Conservation (phyloP, 64 coral and sea anemone species). For the Platygyra sinensis region DNA sequence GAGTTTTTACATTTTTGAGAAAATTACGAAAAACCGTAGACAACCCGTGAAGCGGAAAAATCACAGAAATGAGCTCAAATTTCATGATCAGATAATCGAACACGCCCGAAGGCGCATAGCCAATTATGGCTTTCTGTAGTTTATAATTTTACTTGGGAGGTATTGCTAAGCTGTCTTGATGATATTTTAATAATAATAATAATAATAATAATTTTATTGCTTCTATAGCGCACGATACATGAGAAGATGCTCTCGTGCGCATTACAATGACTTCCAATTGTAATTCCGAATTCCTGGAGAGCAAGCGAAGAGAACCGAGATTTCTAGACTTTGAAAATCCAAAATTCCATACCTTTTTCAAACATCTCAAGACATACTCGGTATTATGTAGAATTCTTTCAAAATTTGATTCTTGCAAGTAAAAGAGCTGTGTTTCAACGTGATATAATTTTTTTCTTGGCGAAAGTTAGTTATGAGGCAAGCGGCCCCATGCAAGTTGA, state of each 20-base stretch:
- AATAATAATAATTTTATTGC: too few species aligned
- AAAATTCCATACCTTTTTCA: slow-evolving; percentile 45
- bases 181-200: too few species aligned
- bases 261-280: too few species aligned
- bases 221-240: too few species aligned
- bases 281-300: slow-evolving; percentile 28
- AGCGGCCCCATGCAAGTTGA: slow-evolving; percentile 28
- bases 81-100: slow-evolving; percentile 40
- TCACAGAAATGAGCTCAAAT: slow-evolving; percentile 50
- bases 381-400: slow-evolving; percentile 50
- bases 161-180: slow-evolving; percentile 38
- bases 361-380: slow-evolving; percentile 49
- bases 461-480: slow-evolving; percentile 33
- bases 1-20: slow-evolving; percentile 50
- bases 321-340: slow-evolving; percentile 43
- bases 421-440: slow-evolving; percentile 34
- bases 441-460: slow-evolving; percentile 32
- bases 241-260: too few species aligned
- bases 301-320: slow-evolving; percentile 24
- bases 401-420: slow-evolving; percentile 39
- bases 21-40: slow-evolving; percentile 35
- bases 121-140: slow-evolving; percentile 34
- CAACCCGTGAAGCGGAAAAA: slow-evolving; percentile 35
- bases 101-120: slow-evolving; percentile 21
- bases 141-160: slow-evolving; percentile 37